Percentiles rank a stretch among this genome's conserved stretches.
Evolutionary conservation across 35 echinoderm and acorn worm genomes (phyloP).

Genomic region (Heliocidaris tuberculata): DNA sequence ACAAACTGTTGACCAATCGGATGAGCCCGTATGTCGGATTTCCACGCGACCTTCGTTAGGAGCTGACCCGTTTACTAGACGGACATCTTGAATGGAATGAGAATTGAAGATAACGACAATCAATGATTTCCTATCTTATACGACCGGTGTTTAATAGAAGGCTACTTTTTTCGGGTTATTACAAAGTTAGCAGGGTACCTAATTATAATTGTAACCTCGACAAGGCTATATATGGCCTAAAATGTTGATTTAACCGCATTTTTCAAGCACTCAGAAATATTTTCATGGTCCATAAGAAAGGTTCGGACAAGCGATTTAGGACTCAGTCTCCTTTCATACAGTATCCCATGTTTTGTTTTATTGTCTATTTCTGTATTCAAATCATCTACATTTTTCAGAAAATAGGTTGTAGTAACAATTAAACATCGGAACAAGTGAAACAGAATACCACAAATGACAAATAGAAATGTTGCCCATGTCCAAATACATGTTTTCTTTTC

Average conservation of each 20-base stretch:
- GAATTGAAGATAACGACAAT: neutral
- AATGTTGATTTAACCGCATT: neutral
- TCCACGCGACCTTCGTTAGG: slow-evolving; percentile 78
- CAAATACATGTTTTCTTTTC: no score
- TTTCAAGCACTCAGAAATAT: no score
- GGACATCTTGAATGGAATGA: slow-evolving; percentile 61
- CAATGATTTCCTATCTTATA: no score
- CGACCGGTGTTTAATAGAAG: no score
- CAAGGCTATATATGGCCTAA: neutral
- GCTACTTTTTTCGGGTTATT: neutral
- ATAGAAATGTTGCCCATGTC: neutral
- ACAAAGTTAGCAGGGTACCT: neutral
- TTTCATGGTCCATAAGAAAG: no score
- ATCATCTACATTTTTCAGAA: no score
- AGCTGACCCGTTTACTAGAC: slow-evolving; percentile 55
- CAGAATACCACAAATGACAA: neutral
- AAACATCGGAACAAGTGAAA: neutral
- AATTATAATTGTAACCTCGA: neutral
- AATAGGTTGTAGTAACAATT: no score
- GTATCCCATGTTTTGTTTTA: no score
- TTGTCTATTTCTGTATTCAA: no score
- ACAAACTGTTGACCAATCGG: slow-evolving; percentile 77
- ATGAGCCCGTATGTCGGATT: slow-evolving; percentile 60
- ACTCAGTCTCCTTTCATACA: no score
- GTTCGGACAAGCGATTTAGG: no score